phyloP scores from a whole-genome alignment of 2,113 vertebrate species.

The Smithornis capensis region DNA sequence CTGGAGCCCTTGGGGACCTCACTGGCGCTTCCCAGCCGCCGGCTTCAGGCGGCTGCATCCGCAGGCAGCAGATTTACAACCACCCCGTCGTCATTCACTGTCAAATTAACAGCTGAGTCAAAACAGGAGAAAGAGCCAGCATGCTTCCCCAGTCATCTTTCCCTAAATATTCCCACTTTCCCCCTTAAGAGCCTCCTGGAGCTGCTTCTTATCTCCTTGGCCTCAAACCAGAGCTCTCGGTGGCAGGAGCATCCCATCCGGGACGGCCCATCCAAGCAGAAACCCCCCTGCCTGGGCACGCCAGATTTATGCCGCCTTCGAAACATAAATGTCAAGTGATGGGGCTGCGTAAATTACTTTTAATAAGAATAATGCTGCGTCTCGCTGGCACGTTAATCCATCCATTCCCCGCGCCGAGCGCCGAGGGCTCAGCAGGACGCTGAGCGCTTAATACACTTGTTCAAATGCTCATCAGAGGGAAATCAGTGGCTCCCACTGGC shows the following conservation, averaged over 20 bases:
- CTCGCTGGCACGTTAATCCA: not conserved
- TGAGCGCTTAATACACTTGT: not conserved
- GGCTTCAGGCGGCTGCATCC: not conserved
- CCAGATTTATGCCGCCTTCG: not conserved
- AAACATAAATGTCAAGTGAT: slow-evolving; percentile 7
- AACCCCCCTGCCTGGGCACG: not conserved
- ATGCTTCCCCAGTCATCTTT: not conserved
- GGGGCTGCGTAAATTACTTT: not conserved
- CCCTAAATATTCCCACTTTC: not conserved
- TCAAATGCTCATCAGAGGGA: not conserved
- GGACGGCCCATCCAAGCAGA: not conserved
- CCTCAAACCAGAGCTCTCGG: not conserved
- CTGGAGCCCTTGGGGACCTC: not conserved
- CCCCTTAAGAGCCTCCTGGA: not conserved
- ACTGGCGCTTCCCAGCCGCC: not conserved
- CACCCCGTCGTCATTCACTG: not conserved
- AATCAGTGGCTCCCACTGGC: not conserved
- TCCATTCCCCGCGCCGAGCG: not conserved
- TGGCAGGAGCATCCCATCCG: not conserved
- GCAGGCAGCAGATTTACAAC: slow-evolving; percentile 34
- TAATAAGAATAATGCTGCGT: slow-evolving; percentile 31
- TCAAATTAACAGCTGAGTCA: not conserved
- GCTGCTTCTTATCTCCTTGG: not conserved
- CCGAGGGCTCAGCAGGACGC: not conserved
- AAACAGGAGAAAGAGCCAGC: not conserved